Percentiles rank a stretch among this genome's conserved stretches.
These are phyloP conservation scores for Hartigia nigra DNA, from an alignment of 2,888 invertebrate species.

Conservation along the genomic window DNA sequence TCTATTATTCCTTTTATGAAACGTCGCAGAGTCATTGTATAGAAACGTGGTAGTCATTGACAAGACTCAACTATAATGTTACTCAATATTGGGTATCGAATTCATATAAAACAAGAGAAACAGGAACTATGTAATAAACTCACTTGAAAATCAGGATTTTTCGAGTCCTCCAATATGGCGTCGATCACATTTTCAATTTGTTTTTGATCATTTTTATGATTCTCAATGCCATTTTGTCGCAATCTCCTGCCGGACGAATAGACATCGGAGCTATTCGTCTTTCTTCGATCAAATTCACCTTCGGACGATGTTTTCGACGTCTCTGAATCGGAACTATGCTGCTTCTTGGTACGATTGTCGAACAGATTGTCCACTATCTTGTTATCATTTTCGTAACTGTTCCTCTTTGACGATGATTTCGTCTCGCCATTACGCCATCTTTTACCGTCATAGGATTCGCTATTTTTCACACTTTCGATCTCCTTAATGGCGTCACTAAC, in stretches of 20 bases:
- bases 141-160: conserved; percentile 65
- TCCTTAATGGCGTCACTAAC: conserved; percentile 63
- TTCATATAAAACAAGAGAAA: neutral
- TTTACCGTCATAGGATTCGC: conserved; percentile 44
- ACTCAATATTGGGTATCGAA: neutral
- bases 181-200: conserved; percentile 65
- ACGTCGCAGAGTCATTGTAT: neutral
- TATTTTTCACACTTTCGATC: conserved; percentile 60
- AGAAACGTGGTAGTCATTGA: neutral
- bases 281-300: conserved; percentile 47
- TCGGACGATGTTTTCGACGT: conserved; percentile 48
- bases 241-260: conserved; percentile 52
- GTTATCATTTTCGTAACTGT: conserved; percentile 52
- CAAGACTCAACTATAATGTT: neutral
- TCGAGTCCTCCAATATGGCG: conserved; percentile 63
- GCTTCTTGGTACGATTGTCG: conserved; percentile 42
- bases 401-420: conserved; percentile 42
- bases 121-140: conserved; percentile 34
- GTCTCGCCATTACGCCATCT: conserved; percentile 47
- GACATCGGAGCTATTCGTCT: conserved; percentile 41
- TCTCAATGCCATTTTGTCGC: conserved; percentile 65
- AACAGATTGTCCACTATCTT: conserved; percentile 34
- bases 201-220: conserved; percentile 65
- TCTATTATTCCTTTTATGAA: neutral
- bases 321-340: conserved; percentile 45